Percentiles rank a stretch among this genome's conserved stretches.
phyloP scores from a whole-genome alignment of 2,888 invertebrate genomes.

The Pollenia amentaria region DNA sequence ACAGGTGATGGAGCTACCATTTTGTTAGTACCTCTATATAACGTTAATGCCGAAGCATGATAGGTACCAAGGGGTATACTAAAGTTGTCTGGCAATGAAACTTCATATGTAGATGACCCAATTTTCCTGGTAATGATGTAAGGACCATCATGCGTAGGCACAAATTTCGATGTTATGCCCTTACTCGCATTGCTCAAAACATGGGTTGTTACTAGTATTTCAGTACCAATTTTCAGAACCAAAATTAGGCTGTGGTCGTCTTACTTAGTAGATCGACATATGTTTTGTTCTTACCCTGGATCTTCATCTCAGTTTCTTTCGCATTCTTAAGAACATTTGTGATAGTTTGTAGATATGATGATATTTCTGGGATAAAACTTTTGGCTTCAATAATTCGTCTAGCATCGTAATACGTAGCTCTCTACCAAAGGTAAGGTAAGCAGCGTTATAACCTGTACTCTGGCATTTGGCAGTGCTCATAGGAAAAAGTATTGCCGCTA shows the following conservation, averaged over 20 bases:
- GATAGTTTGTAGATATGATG: slow-evolving; percentile 16
- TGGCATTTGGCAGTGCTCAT: slow-evolving; percentile 73
- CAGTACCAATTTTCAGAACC: slow-evolving; percentile 75
- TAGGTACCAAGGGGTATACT: too few species aligned
- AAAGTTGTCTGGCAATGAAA: too few species aligned
- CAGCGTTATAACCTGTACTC: slow-evolving; percentile 79
- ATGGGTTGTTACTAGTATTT: slow-evolving; percentile 75
- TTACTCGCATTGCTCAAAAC: too few species aligned
- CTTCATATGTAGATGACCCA: too few species aligned
- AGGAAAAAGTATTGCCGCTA: too few species aligned
- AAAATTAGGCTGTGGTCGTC: slow-evolving; percentile 67
- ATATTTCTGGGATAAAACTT: slow-evolving; percentile 49
- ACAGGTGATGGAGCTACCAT: too few species aligned
- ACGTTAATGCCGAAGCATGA: too few species aligned
- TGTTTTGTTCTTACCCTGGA: slow-evolving; percentile 73
- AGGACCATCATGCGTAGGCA: too few species aligned
- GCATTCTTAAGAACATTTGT: slow-evolving; percentile 48
- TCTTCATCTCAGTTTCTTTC: slow-evolving; percentile 67
- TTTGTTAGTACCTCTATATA: too few species aligned
- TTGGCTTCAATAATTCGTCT: slow-evolving; percentile 67
- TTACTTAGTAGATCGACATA: slow-evolving; percentile 71
- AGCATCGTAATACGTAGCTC: slow-evolving; percentile 80
- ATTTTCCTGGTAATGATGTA: too few species aligned
- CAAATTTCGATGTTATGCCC: too few species aligned
- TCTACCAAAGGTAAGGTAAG: slow-evolving; percentile 80